These are phyloP conservation scores for Cephalopachus bancanus DNA, from an alignment of 2,797 vertebrate species.

Conservation along the genomic window DNA sequence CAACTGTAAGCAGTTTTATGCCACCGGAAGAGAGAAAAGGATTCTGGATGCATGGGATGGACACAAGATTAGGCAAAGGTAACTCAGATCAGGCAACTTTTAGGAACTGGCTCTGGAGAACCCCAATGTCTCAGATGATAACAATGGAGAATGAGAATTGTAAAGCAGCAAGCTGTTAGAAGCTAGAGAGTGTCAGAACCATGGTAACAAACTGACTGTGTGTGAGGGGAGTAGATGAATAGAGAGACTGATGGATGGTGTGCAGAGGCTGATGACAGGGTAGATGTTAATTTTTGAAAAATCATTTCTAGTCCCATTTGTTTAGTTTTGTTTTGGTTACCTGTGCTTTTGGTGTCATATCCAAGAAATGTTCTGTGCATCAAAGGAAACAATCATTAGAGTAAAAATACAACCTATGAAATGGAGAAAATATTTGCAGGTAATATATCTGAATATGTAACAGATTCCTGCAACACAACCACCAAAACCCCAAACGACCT, in stretches of 20 bases:
- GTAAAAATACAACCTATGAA: not conserved
- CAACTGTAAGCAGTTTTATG: constrained; percentile 3
- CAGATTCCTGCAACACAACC: not conserved
- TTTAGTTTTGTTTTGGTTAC: not conserved
- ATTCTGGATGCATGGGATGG: not conserved
- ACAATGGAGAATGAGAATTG: not conserved
- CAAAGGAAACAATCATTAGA: not conserved
- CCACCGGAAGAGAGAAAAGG: not conserved
- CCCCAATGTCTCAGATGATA: not conserved
- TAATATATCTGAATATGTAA: not conserved
- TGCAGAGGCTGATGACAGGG: not conserved
- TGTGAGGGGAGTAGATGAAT: not conserved
- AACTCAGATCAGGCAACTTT: not conserved
- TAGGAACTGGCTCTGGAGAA: not conserved
- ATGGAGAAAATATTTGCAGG: not conserved
- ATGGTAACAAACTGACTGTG: not conserved
- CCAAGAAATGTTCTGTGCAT: not conserved
- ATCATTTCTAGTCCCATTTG: not conserved
- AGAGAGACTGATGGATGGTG: not conserved
- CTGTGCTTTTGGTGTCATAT: not conserved
- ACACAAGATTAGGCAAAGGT: not conserved
- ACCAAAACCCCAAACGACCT: not conserved
- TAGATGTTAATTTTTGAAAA: not conserved
- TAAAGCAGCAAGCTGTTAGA: constrained; percentile 27
- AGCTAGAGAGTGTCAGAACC: not conserved